These are phyloP conservation scores for Dioctria rufipes DNA, from an alignment of 2,888 invertebrate genomes.

Conservation along the genomic window DNA sequence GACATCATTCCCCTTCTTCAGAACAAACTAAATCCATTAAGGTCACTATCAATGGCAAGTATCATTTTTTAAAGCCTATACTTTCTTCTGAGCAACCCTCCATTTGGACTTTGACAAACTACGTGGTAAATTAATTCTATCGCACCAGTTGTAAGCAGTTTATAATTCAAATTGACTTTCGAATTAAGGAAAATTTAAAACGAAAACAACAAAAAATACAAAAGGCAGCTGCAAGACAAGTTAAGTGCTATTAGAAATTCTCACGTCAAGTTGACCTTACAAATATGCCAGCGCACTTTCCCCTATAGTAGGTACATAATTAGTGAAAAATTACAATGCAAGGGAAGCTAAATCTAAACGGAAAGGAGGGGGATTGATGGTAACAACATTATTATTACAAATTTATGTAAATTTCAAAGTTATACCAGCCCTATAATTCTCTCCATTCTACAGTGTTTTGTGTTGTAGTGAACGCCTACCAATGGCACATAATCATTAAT, in stretches of 20 bases:
- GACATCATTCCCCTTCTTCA: no score
- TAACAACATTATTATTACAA: conserved; percentile 22
- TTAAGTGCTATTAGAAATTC: neutral
- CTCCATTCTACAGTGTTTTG: neutral
- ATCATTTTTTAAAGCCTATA: no score
- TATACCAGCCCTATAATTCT: neutral
- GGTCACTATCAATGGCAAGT: no score
- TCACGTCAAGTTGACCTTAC: conserved; percentile 20
- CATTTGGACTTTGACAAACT: no score
- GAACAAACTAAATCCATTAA: no score
- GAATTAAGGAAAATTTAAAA: no score
- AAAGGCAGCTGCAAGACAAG: no score
- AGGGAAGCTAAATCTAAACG: neutral
- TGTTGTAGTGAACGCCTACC: neutral
- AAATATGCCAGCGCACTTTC: conserved; percentile 2
- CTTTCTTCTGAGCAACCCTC: no score
- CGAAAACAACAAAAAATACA: no score
- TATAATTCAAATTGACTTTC: no score
- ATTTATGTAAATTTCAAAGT: conserved; percentile 33
- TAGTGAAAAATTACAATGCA: neutral
- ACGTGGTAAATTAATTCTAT: no score
- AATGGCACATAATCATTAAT: neutral
- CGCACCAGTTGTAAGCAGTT: no score
- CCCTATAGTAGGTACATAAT: neutral
- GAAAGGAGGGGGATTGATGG: neutral